Base-by-base conservation (phyloP, 2,113 vertebrate species). In the Lophura nycthemera region DNA sequence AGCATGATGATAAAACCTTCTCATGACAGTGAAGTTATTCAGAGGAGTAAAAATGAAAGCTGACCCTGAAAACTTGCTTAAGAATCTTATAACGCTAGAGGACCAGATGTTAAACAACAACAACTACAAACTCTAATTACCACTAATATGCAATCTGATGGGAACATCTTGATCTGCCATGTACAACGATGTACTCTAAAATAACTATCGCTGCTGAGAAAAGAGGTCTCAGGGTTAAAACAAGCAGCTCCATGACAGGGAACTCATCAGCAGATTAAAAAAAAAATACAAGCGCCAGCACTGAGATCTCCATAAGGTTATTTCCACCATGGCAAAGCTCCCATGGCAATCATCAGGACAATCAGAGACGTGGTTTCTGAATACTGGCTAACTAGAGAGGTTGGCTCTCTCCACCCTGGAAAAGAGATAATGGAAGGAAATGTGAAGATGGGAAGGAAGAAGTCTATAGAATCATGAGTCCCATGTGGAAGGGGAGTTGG, bases 111-210 rank as follows among this genome's bases (percentile, higher is more conserved):
- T 79, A 78, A 40, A 60, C 61, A 17, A 63, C 43, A 66, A 61
- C 43, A 65, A 12, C 6, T 21, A 21, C 9, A 17, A 18, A 20
- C 24, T 25, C 25, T 50, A 40, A 48, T 27, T 30, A 64, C 7
- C n/a, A 15, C 34, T 61, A 1, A n/a, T 78, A n/a, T 25, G 13
- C 32, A 50, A 61, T 0, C 3, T 56, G 38, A 78, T 1, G 1
- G 19, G 12, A 77, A 66, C 52, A 60, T 10, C 73, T 66, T 54
- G 27, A 59, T 40, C 57, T 79, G 30, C 54, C 42, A 57, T 1
- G 27, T 1, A 21, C 60, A 88, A 25, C 5, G 34, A 88, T 38
- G 42, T 17, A 17, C 36, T 47, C 50, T 22, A 32, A 88, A 57
- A 24, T 42, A 66, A 22, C n/a, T 61, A 43, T 0, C 0, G 7